Base-by-base conservation (phyloP, 2,797 vertebrate genomes). In the Helostoma temminkii region DNA sequence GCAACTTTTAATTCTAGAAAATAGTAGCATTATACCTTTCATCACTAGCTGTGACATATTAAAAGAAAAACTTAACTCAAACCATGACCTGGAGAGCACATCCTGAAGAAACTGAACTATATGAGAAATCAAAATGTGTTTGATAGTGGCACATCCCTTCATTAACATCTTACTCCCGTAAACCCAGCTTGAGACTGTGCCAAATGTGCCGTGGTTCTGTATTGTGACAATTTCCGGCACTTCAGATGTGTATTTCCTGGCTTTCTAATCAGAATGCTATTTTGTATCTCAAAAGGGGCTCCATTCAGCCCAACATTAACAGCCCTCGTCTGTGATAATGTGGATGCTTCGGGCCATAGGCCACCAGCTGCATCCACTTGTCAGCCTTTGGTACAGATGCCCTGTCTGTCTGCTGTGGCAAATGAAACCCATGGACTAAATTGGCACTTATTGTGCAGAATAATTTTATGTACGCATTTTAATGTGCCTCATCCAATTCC, bases 331-430 rank as follows among this genome's bases (percentile, higher is more conserved):
- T 88, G 90, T 86, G 87, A 90, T 89, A 91, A 92, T 90, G 86
- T 86, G 87, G 86, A 85, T 83, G 89, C 90, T 91, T 84, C 70
- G 85, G 91, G 87, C 91, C 89, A 90, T 85, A 89, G 93, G 92
- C 92, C 92, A 92, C 93, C 94, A 94, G 93, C 94, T 94, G 94
- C 91, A 94, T 92, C 88, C 93, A 94, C 94, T 94, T 93, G 91
- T 92, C 91, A 88, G 84, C 85, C 89, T 88, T 84, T 88, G 87
- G 84, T 90, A 90, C 91, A 91, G 88, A 92, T 91, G 91, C 91
- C 88, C 90, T 89, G 88, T 90, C 89, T 92, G 91, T 91, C 87
- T 89, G 89, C 85, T 50, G 80, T 45, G 78, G 78, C 78, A 59
- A 86, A 87, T 84, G 78, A 75, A 84, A 83, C 88, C 76, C 86